These are phyloP conservation scores for Sylvia borin DNA, from an alignment of 2,797 vertebrate genomes.

Conservation along the genomic window DNA sequence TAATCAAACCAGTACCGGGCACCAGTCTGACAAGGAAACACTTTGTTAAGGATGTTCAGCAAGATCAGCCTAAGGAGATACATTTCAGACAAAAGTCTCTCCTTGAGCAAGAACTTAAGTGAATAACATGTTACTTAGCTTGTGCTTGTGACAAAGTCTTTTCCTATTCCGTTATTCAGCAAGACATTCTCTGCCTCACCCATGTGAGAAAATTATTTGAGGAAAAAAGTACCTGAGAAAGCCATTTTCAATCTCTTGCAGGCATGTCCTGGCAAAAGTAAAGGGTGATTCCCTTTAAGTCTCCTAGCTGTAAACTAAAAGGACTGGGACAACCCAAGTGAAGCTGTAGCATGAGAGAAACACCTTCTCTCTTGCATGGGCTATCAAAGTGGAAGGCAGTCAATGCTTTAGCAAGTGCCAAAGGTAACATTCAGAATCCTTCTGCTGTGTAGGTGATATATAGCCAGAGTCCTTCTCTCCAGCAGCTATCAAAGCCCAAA, in stretches of 20 bases:
- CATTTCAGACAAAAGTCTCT: background rate
- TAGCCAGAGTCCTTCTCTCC: background rate
- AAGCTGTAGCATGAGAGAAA: background rate
- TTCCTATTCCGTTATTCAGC: background rate
- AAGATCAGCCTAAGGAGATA: background rate
- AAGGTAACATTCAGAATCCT: background rate
- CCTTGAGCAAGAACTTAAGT: background rate
- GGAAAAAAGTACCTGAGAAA: background rate
- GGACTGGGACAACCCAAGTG: background rate
- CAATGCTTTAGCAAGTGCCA: background rate
- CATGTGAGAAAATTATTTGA: background rate
- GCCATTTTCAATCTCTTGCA: background rate
- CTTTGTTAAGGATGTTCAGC: background rate
- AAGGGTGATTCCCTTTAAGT: background rate
- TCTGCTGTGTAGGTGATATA: background rate
- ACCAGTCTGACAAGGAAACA: background rate
- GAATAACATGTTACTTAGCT: background rate
- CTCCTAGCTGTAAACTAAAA: background rate
- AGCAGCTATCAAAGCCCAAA: background rate
- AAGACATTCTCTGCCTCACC: background rate
- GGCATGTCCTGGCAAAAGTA: background rate
- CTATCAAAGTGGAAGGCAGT: background rate
- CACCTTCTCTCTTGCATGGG: background rate
- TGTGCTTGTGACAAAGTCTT: background rate
- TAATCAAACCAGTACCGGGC: background rate